Evolutionary conservation across 53 echinoderm and acorn worm genomes (phyloP), one percentile per base, ranked within the genome.

Genomic region (Arbacia lixula): DNA sequence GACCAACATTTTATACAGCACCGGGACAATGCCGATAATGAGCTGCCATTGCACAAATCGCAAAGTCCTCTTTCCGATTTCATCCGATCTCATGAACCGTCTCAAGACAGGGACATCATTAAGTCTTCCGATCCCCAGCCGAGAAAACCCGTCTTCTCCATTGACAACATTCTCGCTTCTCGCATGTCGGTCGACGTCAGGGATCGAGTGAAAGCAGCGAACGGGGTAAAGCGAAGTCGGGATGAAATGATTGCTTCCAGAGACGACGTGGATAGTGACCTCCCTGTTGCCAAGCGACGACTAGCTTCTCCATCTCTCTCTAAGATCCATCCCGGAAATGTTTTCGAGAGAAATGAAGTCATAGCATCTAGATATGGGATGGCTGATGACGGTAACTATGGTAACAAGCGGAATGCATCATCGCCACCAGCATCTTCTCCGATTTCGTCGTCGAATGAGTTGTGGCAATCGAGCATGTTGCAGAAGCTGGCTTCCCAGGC

Each of bases 401-500:
- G 21, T 46, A 10, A 46, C 46, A 21, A 57, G 22, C 11, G 64
- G 33, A 40, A 46, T 32, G 19, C 42, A 17, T 43, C 40, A 31
- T 63, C 78, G 17, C 82, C 42, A n/a, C 9, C 65, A 6, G 6
- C 60, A 12, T 81, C 69, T 5, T 8, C 49, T 17, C 35, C 80
- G 40, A 43, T 64, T 11, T 46, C 82, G 17, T 31, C 82, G 20
- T 50, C 82, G 1, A 63, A 12, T 21, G 64, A 41, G 11, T 49
- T 81, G 6, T 81, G 82, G 82, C 82, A 81, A 26, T 81, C 82
- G n/a, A 81, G 24, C 0, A 81, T 81, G 82, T 60, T 89, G 29
- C 89, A 89, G 68, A 89, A 89, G 37, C 46, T 89, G 12, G 89
- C 89, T 42, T 89, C 89, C 16, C 85, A 73, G n/a, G 89, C 89